Base-by-base conservation (phyloP, 2,888 invertebrate species). In the Eilema sororculum region DNA sequence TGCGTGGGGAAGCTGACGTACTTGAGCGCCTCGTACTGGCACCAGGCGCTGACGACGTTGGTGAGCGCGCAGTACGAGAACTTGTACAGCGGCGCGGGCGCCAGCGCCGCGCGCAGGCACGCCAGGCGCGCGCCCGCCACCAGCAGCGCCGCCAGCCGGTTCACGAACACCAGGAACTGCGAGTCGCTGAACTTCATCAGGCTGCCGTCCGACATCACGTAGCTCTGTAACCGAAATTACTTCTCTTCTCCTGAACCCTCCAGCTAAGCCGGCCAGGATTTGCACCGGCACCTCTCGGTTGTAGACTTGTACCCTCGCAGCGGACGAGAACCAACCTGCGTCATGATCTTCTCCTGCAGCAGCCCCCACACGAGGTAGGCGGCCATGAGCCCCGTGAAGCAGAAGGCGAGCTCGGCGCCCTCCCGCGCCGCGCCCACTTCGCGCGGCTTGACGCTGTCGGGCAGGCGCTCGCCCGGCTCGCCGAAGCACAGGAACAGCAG, bases 1-100 rank as follows among this genome's bases (percentile, higher is more conserved):
- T 99, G 99, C 64, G 99, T 99, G 2, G 99, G 99, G 91, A 99
- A 99, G 87, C 98, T 99, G 85, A 99, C 99, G 92, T 98, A 99
- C 91, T 99, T 99, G 62, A 99, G 96, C 28, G 99, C 99, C 94
- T 99, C 99, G 90, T 99, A 99, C 93, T 99, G 99, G 92, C 99
- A 99, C 99, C 99, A 99, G 64, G 99, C 99, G 89, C 99, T 99
- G 96, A 99, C 97, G 78, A 99, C 98, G 92, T 99, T 99, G 22
- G 99, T 99, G 85, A 99, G 97, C 5, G 99, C 98, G 87, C 99
- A 99, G 95, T 97, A 99, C 0, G 98, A 97, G 93, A 99, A 99
- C 94, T 99, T 98, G 93, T 98, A 99, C 16, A 99, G 95, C 0
- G 99, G 99, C 68, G 98, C 98, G 30, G 96, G 96, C 85, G 98